Percentiles rank a stretch among this genome's conserved stretches.
Conservation (phyloP, 2,797 vertebrate species). For the Salarias fasciatus region DNA sequence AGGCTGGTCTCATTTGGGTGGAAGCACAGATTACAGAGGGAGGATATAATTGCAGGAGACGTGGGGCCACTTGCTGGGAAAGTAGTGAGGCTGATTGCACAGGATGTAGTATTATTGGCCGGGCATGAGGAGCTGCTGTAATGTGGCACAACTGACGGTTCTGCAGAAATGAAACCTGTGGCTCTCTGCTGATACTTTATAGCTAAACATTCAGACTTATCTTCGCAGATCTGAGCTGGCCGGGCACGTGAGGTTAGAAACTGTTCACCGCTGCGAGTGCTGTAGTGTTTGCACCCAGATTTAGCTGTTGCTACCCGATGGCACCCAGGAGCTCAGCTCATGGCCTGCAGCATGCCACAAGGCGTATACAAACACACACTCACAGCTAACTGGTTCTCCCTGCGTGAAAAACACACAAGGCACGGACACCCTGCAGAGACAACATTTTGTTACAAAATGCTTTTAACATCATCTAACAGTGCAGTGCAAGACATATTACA, state of each 20-base stretch:
- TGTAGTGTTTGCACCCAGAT: conserved; percentile 23
- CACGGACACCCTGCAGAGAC: conserved; percentile 57
- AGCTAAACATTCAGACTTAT: conserved; percentile 14
- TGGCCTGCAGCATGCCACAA: conserved; percentile 73
- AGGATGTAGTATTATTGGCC: conserved; percentile 78
- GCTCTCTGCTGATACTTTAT: conserved; percentile 5
- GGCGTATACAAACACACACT: conserved; percentile 57
- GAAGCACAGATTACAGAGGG: conserved; percentile 78
- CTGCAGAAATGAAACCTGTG: conserved; percentile 22
- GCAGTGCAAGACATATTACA: conserved; percentile 26
- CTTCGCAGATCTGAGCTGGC: conserved; percentile 10
- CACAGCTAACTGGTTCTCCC: conserved; percentile 46
- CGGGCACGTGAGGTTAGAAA: conserved; percentile 36
- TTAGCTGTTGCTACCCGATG: conserved; percentile 29
- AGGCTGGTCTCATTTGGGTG: conserved; percentile 72
- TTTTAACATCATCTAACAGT: conserved; percentile 39
- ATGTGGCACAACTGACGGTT: conserved; percentile 35
- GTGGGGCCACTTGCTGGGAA: conserved; percentile 72
- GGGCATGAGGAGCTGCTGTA: conserved; percentile 62
- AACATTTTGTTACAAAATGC: conserved; percentile 45
- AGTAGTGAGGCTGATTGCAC: conserved; percentile 76
- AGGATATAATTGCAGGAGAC: conserved; percentile 78
- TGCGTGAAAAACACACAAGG: conserved; percentile 62
- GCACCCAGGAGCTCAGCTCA: conserved; percentile 53
- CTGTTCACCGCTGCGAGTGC: conserved; percentile 22